Base-by-base conservation (phyloP, 1,140 invertebrate genomes). In the Doryteuthis pealeii region DNA sequence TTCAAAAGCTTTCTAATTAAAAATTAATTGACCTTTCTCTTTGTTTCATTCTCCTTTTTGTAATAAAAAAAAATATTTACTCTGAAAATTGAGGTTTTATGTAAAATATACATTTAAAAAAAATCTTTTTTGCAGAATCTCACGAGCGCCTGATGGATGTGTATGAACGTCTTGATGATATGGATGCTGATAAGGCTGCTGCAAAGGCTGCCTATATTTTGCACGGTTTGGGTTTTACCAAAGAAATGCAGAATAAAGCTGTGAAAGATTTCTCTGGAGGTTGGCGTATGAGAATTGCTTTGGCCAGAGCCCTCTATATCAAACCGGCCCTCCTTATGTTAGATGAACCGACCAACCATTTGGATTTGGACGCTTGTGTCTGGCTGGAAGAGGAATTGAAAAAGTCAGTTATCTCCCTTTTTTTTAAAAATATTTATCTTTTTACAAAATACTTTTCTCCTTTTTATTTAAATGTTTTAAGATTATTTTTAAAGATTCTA, bases 211-310 rank as follows among this genome's bases (percentile, higher is more conserved):
- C 95, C 1, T 92, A 95, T 82, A 97, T 99, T 81, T 91, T 99
- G 0, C 92, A 97, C 84, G 98, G 98, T 93, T 91, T 99, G 15
- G 98, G 98, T 45, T 99, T 99, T 85, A 94, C 93, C 43, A 92
- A 93, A 82, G 92, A 94, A 72, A 99, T 99, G 98, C 96, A 99
- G 88, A 88, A 91, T 49, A 93, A 76, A 40, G 76, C 81, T 69
- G 84, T 86, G 69, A 86, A 86, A 71, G 78, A 86, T 74, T 87
- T 87, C 78, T 85, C 83, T 85, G 92, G 92, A 90, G 98, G 98
- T 85, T 99, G 98, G 98, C 91, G 98, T 73, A 99, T 99, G 98
- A 91, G 98, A 82, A 99, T 99, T 82, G 95, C 97, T n/a, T 89
- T 99, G 33, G 98, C 98, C n/a, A 73, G 87, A 68, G 87, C 86